These are phyloP conservation scores for Galaxias olidus DNA, from an alignment of 2,797 vertebrate genomes.

Conservation along the genomic window DNA sequence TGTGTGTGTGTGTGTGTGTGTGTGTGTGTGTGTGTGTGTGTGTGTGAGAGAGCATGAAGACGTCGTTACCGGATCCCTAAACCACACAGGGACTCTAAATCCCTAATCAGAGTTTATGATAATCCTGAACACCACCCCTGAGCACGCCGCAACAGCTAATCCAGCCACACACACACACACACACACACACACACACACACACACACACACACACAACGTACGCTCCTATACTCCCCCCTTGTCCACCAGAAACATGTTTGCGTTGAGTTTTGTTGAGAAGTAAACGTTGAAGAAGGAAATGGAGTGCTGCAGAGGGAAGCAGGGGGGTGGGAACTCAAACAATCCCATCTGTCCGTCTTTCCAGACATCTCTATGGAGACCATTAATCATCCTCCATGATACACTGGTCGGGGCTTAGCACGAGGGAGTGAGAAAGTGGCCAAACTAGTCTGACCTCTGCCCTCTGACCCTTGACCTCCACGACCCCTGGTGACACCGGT, in stretches of 20 bases:
- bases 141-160: conserved; percentile 54
- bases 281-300: too few relatives aligned
- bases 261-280: too few relatives aligned
- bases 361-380: too few relatives aligned
- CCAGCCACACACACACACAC: conserved; percentile 19
- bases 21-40: conserved; percentile 12
- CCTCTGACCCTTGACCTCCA: conserved; percentile 34
- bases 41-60: conserved; percentile 24
- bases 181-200: conserved; percentile 7
- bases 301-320: too few relatives aligned
- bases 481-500: conserved; percentile 17
- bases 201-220: conserved; percentile 1
- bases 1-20: conserved; percentile 1
- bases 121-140: conserved; percentile 47
- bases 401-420: too few relatives aligned
- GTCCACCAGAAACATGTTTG: too few relatives aligned
- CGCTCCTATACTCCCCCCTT: too few relatives aligned
- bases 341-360: too few relatives aligned
- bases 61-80: conserved; percentile 36
- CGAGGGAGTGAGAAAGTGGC: too few relatives aligned
- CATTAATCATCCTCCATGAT: too few relatives aligned
- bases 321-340: too few relatives aligned
- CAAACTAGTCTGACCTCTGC: too few relatives aligned
- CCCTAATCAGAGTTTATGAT: conserved; percentile 52
- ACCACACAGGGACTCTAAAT: conserved; percentile 41